Evolutionary conservation across 2,888 invertebrate species (phyloP).

Genomic region (Stramonita haemastoma): DNA sequence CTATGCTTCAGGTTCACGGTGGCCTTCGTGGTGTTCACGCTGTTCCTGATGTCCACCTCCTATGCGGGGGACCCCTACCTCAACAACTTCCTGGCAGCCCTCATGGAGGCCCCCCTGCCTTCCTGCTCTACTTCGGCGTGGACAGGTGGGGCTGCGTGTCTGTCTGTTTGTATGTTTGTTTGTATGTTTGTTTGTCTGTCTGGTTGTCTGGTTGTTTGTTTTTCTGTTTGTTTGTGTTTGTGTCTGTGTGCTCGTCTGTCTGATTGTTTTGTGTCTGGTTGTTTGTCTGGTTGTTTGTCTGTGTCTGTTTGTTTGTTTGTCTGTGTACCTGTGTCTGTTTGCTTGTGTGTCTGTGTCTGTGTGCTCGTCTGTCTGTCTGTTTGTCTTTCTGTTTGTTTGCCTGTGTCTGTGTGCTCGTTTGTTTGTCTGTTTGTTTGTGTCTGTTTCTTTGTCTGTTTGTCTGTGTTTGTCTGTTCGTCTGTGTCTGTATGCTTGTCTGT

Average conservation of each 20-base stretch:
- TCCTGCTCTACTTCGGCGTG: constrained; percentile 13
- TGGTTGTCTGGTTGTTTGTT: neutral
- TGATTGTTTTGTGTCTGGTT: neutral
- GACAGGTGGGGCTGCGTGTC: constrained; percentile 18
- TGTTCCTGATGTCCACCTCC: constrained; percentile 35
- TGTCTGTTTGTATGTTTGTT: neutral
- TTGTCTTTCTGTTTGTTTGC: neutral
- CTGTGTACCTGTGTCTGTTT: constrained; percentile 24
- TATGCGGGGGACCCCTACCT: constrained; percentile 31
- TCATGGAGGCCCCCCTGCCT: constrained; percentile 26
- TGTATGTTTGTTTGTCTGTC: neutral
- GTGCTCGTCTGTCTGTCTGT: neutral
- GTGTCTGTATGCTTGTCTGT: too few species aligned
- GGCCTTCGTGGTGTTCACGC: constrained; percentile 31
- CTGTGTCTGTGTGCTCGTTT: too few species aligned
- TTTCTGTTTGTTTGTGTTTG: neutral
- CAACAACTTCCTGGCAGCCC: constrained; percentile 31
- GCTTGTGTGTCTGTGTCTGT: neutral
- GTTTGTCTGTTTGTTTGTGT: too few species aligned
- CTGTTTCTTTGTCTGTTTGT: too few species aligned
- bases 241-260: neutral
- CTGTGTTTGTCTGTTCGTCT: too few species aligned
- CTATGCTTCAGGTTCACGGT: constrained; percentile 17
- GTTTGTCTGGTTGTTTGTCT: neutral
- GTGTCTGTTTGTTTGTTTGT: neutral